A percentile compares a stretch with the other conserved stretches of the same genome.
These are phyloP conservation scores for Sebastes hopkinsi DNA, from an alignment of 2,797 vertebrate species.

Conservation along the genomic window DNA sequence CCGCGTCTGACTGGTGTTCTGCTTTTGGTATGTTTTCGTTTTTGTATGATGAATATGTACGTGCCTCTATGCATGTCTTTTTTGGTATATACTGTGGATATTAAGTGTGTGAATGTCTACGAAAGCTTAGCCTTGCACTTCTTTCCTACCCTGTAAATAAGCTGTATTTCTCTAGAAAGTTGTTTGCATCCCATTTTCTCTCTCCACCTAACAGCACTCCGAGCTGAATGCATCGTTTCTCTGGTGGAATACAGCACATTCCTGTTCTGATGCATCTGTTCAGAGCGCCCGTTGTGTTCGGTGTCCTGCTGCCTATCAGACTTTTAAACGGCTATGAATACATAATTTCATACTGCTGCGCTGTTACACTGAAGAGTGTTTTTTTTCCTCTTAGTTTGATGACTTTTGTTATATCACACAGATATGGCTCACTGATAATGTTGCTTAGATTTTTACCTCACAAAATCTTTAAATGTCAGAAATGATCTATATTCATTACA, in stretches of 20 bases:
- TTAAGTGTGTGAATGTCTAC: conserved; percentile 73
- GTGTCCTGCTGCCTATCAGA: conserved; percentile 31
- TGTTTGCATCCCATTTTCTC: conserved; percentile 40
- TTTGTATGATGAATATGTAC: conserved; percentile 70
- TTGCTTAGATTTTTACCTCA: conserved; percentile 51
- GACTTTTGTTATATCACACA: conserved; percentile 33
- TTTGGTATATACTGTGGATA: conserved; percentile 70
- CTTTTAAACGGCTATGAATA: conserved; percentile 38
- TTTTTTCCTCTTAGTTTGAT: conserved; percentile 27
- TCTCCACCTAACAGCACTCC: conserved; percentile 20
- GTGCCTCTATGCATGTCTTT: conserved; percentile 76
- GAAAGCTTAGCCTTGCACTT: conserved; percentile 72
- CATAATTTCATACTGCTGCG: conserved; percentile 47
- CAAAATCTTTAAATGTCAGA: conserved; percentile 50
- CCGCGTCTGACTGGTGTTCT: conserved; percentile 51
- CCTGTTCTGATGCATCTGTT: conserved; percentile 33
- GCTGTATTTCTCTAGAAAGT: conserved; percentile 40
- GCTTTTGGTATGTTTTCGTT: conserved; percentile 62
- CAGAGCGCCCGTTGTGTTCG: conserved; percentile 30
- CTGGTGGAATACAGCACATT: conserved; percentile 26
- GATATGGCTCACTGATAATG: conserved; percentile 45
- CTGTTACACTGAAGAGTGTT: conserved; percentile 25
- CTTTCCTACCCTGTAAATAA: conserved; percentile 69
- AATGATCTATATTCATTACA: conserved; percentile 51
- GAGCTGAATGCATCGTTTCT: conserved; percentile 29